Percentiles rank a stretch among this genome's conserved stretches.
These are phyloP conservation scores for Scomber japonicus DNA, from an alignment of 2,113 vertebrate genomes.

Conservation along the genomic window DNA sequence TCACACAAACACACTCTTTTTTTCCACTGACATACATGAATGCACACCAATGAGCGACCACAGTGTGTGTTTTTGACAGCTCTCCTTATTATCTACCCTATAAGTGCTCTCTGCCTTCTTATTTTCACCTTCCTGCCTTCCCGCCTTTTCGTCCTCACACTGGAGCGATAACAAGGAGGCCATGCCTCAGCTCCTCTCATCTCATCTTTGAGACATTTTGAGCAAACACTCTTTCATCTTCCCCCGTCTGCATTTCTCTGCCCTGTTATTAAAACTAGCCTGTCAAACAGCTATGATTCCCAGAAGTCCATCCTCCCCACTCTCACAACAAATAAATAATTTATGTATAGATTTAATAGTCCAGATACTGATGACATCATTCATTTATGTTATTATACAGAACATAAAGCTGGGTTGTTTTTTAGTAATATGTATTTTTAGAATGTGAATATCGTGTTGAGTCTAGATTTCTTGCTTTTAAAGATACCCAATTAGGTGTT, in stretches of 20 bases:
- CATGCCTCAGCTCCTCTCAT: constrained; percentile 57
- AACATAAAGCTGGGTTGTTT: constrained; percentile 32
- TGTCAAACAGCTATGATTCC: constrained; percentile 54
- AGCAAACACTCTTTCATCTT: constrained; percentile 72
- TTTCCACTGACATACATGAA: too few species aligned
- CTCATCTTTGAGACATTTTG: constrained; percentile 47
- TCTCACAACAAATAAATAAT: constrained; percentile 76
- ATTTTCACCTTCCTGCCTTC: neutral
- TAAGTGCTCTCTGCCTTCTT: neutral
- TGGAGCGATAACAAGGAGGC: constrained; percentile 57
- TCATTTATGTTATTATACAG: constrained; percentile 65
- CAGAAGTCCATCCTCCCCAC: constrained; percentile 49
- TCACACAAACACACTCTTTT: constrained; percentile 14
- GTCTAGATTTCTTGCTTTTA: constrained; percentile 6
- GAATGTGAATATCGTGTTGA: constrained; percentile 38
- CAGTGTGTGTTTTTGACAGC: constrained; percentile 37
- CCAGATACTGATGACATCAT: constrained; percentile 66
- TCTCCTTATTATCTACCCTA: constrained; percentile 24
- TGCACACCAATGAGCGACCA: neutral
- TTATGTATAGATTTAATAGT: constrained; percentile 70
- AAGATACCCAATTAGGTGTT: neutral
- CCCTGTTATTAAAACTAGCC: constrained; percentile 62
- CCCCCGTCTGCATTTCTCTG: constrained; percentile 43
- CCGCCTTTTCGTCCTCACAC: constrained; percentile 11
- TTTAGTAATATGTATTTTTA: constrained; percentile 23